Base-by-base conservation (phyloP, 1,140 invertebrate genomes). In the Diorhabda sublineata region DNA sequence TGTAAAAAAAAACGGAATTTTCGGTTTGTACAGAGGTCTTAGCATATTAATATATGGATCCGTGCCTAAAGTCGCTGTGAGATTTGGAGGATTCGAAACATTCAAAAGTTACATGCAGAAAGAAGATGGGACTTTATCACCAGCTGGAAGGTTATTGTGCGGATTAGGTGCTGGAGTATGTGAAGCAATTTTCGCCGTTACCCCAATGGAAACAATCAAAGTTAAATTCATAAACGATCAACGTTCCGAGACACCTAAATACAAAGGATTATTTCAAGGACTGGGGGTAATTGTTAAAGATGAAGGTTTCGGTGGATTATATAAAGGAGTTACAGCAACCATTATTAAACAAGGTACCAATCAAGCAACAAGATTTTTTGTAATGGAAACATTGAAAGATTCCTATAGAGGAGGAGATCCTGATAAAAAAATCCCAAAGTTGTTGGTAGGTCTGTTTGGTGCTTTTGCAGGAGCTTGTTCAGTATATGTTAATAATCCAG, bases 221-320 rank as follows among this genome's bases (percentile, higher is more conserved):
- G 97, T 99, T 43, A 99, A 99, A 84, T 99, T 99, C 80, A 99
- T 99, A 76, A 96, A 99, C 80, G 98, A 99, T 82, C 95, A 97
- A 84, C 87, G 97, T 74, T 92, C 92, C 47, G 87, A 89, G 8
- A 96, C 96, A 77, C 98, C 98, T 11, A 87, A 89, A 81, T 99
- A 90, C 77, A 90, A 85, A 78, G 97, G 98, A 9, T 99, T 99
- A 82, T 91, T 93, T 72, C 96, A 99, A 81, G 98, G 98, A 41
- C 92, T 98, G 4, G 80, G 87, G 4, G 85, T 88, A 69, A 99
- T 99, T 77, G 83, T 98, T 5, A 91, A 88, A 78, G 86, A 93
- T 77, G 89, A 97, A 85, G 96, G 96, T 92, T 81, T 80, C 74
- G 75, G 42, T 60, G 58, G 93, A 98, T 3, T n/a, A 52, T 52